These are phyloP conservation scores for Turritopsis rubra DNA, from an alignment of 30 jellyfish, hydroid and myxozoan species.

Conservation along the genomic window DNA sequence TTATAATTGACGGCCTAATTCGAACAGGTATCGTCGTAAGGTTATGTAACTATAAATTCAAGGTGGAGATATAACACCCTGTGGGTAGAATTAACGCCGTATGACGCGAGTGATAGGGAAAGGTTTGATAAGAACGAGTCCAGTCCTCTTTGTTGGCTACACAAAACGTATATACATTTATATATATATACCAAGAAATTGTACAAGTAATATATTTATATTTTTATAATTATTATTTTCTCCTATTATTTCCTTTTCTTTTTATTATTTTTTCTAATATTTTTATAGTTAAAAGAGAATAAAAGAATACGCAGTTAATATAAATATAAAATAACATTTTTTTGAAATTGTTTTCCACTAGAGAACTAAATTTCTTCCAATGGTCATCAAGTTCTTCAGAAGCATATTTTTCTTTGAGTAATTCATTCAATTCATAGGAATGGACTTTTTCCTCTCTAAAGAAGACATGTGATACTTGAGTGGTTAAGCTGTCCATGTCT, in stretches of 20 bases:
- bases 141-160: too few species aligned
- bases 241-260: background rate
- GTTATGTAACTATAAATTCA: background rate
- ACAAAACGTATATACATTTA: background rate
- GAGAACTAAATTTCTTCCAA: background rate
- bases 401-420: background rate
- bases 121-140: background rate
- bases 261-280: too few species aligned
- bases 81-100: too few species aligned
- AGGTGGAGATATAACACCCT: background rate
- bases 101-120: too few species aligned
- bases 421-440: background rate
- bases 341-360: background rate
- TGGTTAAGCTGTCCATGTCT: background rate
- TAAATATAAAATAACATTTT: background rate
- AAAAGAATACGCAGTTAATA: background rate
- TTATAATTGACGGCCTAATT: background rate
- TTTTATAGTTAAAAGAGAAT: background rate
- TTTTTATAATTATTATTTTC: too few species aligned
- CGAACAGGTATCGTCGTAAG: background rate
- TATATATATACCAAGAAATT: background rate
- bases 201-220: background rate
- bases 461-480: too few species aligned
- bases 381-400: background rate
- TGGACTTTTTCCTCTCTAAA: background rate